These are phyloP conservation scores for Solenodon paradoxus DNA, from an alignment of 2,113 vertebrate genomes.

Conservation along the genomic window DNA sequence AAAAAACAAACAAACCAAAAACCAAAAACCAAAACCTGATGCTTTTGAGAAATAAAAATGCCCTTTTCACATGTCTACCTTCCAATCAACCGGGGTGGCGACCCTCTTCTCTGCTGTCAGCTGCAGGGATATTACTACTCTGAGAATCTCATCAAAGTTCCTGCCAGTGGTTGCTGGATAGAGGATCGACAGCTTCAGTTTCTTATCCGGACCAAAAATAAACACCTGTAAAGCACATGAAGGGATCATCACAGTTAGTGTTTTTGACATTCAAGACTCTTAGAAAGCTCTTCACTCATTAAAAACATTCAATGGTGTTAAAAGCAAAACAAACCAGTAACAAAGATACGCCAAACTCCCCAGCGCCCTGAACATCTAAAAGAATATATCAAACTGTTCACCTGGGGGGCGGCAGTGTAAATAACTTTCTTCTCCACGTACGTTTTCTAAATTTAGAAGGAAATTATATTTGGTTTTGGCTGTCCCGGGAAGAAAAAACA, in stretches of 20 bases:
- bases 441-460: neutral
- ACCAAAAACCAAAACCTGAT: too few species aligned
- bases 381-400: neutral
- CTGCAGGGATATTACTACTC: conserved; percentile 95
- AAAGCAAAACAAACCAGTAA: neutral
- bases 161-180: conserved; percentile 98
- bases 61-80: conserved; percentile 83
- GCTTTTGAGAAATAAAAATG: neutral
- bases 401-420: neutral
- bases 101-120: conserved; percentile 93
- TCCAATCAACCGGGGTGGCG: conserved; percentile 97
- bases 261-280: neutral
- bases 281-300: neutral
- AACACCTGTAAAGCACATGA: conserved; percentile 87
- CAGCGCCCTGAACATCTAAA: neutral
- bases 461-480: neutral
- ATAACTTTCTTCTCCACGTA: neutral
- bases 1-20: too few species aligned
- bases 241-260: neutral
- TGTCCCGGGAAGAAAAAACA: neutral
- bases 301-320: neutral
- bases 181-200: conserved; percentile 96
- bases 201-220: conserved; percentile 96
- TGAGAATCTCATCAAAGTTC: conserved; percentile 95
- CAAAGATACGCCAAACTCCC: neutral